Evolutionary conservation across 2,797 vertebrate genomes (phyloP), one percentile per base, ranked within the genome.

Genomic region (Rhadinocentrus ornatus): DNA sequence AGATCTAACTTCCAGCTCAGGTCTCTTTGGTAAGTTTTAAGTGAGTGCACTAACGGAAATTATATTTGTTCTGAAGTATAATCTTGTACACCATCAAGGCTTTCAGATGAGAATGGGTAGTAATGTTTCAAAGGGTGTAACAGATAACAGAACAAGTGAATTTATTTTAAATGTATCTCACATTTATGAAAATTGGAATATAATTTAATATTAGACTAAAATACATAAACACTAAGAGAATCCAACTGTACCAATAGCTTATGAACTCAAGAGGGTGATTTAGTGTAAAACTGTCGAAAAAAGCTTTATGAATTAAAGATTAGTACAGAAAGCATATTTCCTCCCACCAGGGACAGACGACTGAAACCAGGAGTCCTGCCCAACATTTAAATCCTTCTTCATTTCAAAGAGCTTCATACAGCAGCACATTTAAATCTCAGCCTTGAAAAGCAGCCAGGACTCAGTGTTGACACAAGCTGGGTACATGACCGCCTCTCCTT

Each of bases 381-480:
- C 39, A 65, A 60, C 6, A 41, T 52, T 35, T 50, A 57, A 20
- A 58, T 32, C 31, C 32, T 22, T n/a, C 4, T 18, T 56, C 4
- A 32, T 11, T 35, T 44, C 50, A 61, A 48, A 44, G 37, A 7
- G 35, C 13, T 52, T 55, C 53, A 2, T 4, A 11, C 27, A 7
- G 24, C 46, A 52, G 55, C 62, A 34, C 48, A 8, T 54, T 29
- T 3, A 31, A 52, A 22, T 32, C 35, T 27, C 18, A 7, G 27
- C 1, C 11, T 13, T 48, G 63, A 50, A 15, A 15, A 37, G 52
- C 34, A 7, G 57, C 18, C 44, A 48, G 46, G 9, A 61, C 37
- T 22, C 67, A 50, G 32, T 70, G 68, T 61, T 67, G 35, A 62
- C 57, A 53, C 48, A 24, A 60, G 50, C 53, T 63, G 44, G 37